These are phyloP conservation scores for Petromus typicus DNA, from an alignment of 2,113 vertebrate species.

Conservation along the genomic window DNA sequence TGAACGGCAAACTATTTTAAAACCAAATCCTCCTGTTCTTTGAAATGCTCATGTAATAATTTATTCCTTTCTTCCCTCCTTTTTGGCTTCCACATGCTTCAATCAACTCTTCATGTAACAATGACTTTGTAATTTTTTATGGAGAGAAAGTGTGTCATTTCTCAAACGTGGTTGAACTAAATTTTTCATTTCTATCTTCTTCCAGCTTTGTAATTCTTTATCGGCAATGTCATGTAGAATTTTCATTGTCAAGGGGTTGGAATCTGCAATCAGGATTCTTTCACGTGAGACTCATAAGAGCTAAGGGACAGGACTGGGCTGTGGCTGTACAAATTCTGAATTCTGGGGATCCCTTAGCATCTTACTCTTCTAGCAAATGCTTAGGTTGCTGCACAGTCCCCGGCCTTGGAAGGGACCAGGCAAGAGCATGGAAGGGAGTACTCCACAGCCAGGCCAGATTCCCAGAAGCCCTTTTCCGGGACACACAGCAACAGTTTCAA, in stretches of 20 bases:
- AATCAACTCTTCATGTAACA: not conserved
- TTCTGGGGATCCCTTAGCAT: not conserved
- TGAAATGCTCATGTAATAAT: not conserved
- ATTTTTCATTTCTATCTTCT: not conserved
- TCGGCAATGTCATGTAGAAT: not conserved
- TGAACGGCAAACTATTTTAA: not conserved
- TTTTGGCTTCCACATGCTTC: not conserved
- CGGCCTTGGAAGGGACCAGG: not conserved
- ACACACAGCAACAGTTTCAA: not conserved
- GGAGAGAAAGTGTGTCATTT: not conserved
- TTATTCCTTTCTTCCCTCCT: not conserved
- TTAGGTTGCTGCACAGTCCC: fast-evolving
- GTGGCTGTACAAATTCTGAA: not conserved
- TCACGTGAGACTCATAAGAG: not conserved
- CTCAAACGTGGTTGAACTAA: not conserved
- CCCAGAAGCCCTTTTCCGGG: not conserved
- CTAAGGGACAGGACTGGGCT: not conserved
- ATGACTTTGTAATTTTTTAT: not conserved
- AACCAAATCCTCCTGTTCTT: not conserved
- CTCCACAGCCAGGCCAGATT: fast-evolving
- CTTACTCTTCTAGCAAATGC: not conserved
- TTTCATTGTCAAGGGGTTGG: not conserved
- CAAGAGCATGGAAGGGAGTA: not conserved
- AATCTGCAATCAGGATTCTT: not conserved
- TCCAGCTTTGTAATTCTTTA: not conserved